Conservation (phyloP, 2,113 vertebrate genomes). For the Scortum barcoo region DNA sequence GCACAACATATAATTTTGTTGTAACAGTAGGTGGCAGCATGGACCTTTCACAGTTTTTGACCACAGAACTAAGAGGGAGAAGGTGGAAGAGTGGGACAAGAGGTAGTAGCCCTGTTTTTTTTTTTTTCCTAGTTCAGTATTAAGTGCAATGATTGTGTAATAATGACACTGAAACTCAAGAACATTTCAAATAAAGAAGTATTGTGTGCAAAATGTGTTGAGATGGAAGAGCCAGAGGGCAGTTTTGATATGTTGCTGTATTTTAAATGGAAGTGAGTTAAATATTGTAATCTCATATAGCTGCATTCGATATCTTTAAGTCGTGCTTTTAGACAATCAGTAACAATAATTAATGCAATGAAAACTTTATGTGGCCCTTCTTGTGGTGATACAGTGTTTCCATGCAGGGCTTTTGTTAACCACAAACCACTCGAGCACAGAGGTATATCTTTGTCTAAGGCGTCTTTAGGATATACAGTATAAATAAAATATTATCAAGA, state of each 20-base stretch:
- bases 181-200: too few species aligned
- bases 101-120: too few species aligned
- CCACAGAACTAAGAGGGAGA: too few species aligned
- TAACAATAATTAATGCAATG: conserved; percentile 68
- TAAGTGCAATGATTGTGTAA: too few species aligned
- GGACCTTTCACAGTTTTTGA: too few species aligned
- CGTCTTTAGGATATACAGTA: conserved; percentile 74
- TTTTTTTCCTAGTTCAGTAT: too few species aligned
- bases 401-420: conserved; percentile 38
- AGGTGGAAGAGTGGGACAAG: too few species aligned
- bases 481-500: too few species aligned
- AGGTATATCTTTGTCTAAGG: conserved; percentile 73
- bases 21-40: too few species aligned
- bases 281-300: conserved; percentile 36
- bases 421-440: conserved; percentile 44
- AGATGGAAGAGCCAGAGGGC: not conserved
- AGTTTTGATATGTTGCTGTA: conserved; percentile 37
- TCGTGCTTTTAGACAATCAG: conserved; percentile 67
- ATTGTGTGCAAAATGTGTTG: conserved; percentile 10
- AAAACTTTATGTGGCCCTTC: conserved; percentile 65
- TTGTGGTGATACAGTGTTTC: conserved; percentile 50
- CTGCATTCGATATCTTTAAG: conserved; percentile 37
- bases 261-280: conserved; percentile 31
- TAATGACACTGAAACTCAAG: too few species aligned
- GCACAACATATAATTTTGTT: too few species aligned